Base-by-base conservation (phyloP, 2,113 vertebrate genomes). In the Lethenteron camtschaticum region DNA sequence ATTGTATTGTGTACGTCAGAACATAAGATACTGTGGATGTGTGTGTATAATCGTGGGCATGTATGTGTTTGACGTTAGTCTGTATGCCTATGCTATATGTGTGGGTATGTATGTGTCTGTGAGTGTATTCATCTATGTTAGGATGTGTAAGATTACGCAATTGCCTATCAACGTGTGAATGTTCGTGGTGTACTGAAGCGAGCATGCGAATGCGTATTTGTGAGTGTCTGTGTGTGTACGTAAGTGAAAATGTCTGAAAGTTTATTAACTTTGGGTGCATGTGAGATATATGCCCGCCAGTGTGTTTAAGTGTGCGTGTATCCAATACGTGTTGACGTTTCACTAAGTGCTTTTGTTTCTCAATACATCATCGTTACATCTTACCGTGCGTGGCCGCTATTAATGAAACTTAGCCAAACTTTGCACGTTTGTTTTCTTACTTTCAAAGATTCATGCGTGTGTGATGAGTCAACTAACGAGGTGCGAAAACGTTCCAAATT, bases 71-170 rank as follows among this genome's bases (percentile, higher is more conserved):
- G 70, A 6, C 5, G 11, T 8, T 6, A 57, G 9, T 70, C 11
- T 56, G 56, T 70, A 58, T 63, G 9, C 13, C 8, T 63, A 57
- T 70, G 10, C 14, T 69, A 41, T 69, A 41, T 55, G 68, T 41
- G 68, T 69, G 68, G 14, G 24, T 69, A 24, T 69, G 68, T 69
- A 55, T 69, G 68, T 8, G 68, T 69, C 14, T 69, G 68, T 69
- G 68, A n/a, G 68, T 69, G 41, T 55, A 24, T 69, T 13, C 41
- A 24, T 69, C 12, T 69, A 55, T 69, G 24, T 69, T 14, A n/a
- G 68, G 14, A 24, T 60, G 68, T 41, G 68, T 69, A 3, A n/a
- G 68, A n/a, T 13, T 55, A 24, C 41, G 68, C 4, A 24, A n/a
- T 14, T 69, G 68, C 41, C 14, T 69, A 24, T 69, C 12, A 13